Evolutionary conservation across 2,797 vertebrate species (phyloP), one percentile per base, ranked within the genome.

Genomic region (Muraenolepis orangiensis): DNA sequence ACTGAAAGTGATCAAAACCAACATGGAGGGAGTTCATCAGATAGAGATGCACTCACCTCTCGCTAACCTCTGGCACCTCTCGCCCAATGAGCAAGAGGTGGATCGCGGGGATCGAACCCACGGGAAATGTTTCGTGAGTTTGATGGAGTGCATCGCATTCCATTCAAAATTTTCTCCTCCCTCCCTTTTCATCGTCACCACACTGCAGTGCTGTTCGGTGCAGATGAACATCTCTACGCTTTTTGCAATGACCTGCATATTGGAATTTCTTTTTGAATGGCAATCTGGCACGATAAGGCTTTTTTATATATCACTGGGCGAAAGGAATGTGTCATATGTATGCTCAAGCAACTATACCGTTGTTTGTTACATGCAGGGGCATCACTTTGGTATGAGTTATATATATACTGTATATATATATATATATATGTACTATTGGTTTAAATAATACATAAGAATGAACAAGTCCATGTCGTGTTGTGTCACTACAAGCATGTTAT

Each of bases 41-140:
- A 90, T 87, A 91, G 88, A 89, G 87, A 92, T 81, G 90, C 78
- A 76, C 81, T 92, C 87, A 90, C 89, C 91, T 89, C 88, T 81
- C 70, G n/a, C 78, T 85, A 80, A 91, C 92, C 93, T 91, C 87
- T 85, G 77, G 61, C 82, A 86, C 86, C 87, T n/a, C 85, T 81
- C 79, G 72, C 71, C 66, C 32, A n/a, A 67, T 81, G 81, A 86
- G 78, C 80, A 74, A n/a, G n/a, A n/a, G n/a, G n/a, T n/a, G n/a
- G n/a, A n/a, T n/a, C n/a, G 36, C 42, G 34, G 34, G 66, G 38
- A 20, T 31, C 68, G 34, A 20, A 14, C 81, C 32, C 16, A 1
- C 66, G 80, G 82, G 81, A 80, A 64, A 30, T 71, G 82, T 46
- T 88, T 88, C 85, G 87, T 88, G 83, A 88, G 88, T 86, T 82